phyloP scores from a whole-genome alignment of 2,797 vertebrate species.

The Microctenopoma lineatum region DNA sequence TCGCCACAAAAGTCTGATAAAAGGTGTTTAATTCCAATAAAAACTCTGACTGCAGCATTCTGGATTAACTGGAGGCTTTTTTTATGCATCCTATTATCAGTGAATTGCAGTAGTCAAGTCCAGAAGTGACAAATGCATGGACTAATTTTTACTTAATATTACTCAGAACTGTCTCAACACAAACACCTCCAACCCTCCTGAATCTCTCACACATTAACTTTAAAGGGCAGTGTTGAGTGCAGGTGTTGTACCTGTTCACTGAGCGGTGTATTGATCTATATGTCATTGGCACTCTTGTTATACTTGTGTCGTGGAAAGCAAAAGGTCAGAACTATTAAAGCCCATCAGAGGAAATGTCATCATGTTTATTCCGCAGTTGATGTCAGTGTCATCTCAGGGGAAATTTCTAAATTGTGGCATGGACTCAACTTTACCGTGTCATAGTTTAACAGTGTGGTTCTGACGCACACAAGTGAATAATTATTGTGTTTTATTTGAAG shows the following conservation, averaged over 20 bases:
- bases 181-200: not conserved
- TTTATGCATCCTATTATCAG: no score
- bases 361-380: not conserved
- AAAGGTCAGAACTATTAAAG: conserved; percentile 13
- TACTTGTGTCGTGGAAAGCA: not conserved
- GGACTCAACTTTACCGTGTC: not conserved
- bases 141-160: not conserved
- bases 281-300: conserved; percentile 1
- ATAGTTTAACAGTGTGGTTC: not conserved
- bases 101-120: no score
- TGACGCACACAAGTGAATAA: not conserved
- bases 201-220: not conserved
- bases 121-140: no score
- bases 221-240: conserved; percentile 24
- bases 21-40: no score
- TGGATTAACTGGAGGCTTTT: no score
- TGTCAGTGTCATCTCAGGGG: not conserved
- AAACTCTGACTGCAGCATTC: no score
- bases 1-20: no score
- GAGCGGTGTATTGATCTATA: conserved; percentile 34
- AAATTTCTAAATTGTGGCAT: not conserved
- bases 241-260: conserved; percentile 7
- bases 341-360: conserved; percentile 24
- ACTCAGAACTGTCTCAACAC: not conserved
- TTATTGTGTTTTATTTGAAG: not conserved